Conservation (phyloP, 2,113 vertebrate genomes). For the Zosterops japonicus region DNA sequence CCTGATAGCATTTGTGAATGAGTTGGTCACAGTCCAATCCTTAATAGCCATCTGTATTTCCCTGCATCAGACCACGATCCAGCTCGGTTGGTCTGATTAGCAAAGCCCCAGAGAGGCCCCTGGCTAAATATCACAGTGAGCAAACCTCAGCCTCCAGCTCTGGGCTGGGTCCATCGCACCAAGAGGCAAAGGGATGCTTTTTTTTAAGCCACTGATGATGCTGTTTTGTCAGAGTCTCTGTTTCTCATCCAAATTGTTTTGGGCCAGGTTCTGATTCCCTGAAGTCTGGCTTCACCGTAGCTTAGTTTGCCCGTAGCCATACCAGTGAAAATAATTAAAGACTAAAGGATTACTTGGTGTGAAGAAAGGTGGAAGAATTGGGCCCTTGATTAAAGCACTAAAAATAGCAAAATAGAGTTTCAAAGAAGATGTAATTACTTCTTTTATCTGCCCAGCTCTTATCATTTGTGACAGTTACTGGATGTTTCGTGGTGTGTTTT, state of each 20-base stretch:
- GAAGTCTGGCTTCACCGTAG: neutral
- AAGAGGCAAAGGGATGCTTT: neutral
- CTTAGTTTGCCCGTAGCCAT: neutral
- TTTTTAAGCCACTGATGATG: neutral
- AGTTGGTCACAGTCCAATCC: constrained; percentile 37
- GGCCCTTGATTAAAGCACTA: constrained; percentile 31
- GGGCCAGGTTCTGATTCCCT: neutral
- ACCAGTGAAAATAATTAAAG: neutral
- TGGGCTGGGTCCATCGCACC: neutral
- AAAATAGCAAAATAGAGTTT: constrained; percentile 43
- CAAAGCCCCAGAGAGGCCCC: neutral
- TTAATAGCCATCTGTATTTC: constrained; percentile 58
- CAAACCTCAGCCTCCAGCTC: neutral
- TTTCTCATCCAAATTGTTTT: neutral
- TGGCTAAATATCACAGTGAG: constrained; percentile 21
- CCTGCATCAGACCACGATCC: neutral
- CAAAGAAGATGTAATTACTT: constrained; percentile 48
- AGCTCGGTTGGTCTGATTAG: constrained; percentile 30
- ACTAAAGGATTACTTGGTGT: neutral
- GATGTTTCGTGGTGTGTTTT: constrained; percentile 53
- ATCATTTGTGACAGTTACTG: constrained; percentile 41
- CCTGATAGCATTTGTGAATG: constrained; percentile 34
- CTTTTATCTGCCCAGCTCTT: constrained; percentile 49
- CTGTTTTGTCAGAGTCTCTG: neutral
- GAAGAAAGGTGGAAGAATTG: constrained; percentile 20